A percentile compares a stretch with the other conserved stretches of the same genome.
phyloP scores from a whole-genome alignment of 2,888 invertebrate species.

The Odontocerum albicorne region DNA sequence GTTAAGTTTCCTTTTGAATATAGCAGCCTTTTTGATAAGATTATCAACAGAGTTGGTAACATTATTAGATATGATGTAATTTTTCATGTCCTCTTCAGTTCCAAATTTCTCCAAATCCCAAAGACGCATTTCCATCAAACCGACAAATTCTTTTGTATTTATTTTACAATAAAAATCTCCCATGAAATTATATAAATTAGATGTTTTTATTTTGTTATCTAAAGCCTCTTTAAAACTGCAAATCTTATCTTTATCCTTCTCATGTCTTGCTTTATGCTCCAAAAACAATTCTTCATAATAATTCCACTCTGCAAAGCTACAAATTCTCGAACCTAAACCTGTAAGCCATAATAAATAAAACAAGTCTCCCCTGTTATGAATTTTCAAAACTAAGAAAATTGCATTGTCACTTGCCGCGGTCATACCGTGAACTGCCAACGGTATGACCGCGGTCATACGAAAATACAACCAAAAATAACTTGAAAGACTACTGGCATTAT shows the following conservation, averaged over 20 bases:
- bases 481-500: too few relatives aligned
- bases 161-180: slow-evolving; percentile 42
- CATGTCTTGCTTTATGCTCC: too few relatives aligned
- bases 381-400: too few relatives aligned
- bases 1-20: slow-evolving; percentile 3
- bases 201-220: slow-evolving; percentile 45
- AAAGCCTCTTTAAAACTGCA: slow-evolving; percentile 40
- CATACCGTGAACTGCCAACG: too few relatives aligned
- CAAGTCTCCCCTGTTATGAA: too few relatives aligned
- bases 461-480: too few relatives aligned
- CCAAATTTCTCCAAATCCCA: slow-evolving; percentile 33
- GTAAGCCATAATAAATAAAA: too few relatives aligned
- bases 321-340: too few relatives aligned
- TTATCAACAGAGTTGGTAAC: slow-evolving; percentile 10
- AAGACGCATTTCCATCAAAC: slow-evolving; percentile 44
- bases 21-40: slow-evolving; percentile 11
- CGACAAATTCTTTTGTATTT: slow-evolving; percentile 47
- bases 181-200: slow-evolving; percentile 46
- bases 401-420: too few relatives aligned
- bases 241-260: background rate
- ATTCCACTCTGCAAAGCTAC: too few relatives aligned
- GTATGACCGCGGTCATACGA: too few relatives aligned
- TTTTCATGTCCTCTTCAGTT: slow-evolving; percentile 2
- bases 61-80: slow-evolving; percentile 10
- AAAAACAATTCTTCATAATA: too few relatives aligned